A percentile compares a stretch with the other conserved stretches of the same genome.
These are phyloP conservation scores for Lamprologus tigripictilis DNA, from an alignment of 2,113 vertebrate species.

Conservation along the genomic window DNA sequence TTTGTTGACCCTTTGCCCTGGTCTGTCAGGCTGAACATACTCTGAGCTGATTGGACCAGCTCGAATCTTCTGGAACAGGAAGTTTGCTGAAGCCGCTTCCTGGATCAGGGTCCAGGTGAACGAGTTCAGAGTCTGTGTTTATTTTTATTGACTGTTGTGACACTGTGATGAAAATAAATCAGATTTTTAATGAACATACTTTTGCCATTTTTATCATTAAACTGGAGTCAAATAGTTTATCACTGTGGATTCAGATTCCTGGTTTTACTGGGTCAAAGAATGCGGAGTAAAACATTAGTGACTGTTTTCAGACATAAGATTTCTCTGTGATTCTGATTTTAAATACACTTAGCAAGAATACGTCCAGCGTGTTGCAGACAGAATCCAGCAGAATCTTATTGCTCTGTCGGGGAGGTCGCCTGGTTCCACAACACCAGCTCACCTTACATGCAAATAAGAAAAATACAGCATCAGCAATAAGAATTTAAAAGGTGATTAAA, in stretches of 20 bases:
- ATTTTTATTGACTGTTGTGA: neutral
- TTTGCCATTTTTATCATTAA: neutral
- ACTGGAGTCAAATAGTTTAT: neutral
- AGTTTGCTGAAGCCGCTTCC: neutral
- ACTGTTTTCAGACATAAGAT: neutral
- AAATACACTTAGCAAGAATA: neutral
- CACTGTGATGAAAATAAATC: conserved; percentile 3
- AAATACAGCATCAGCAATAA: neutral
- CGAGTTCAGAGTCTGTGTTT: neutral
- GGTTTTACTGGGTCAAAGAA: neutral
- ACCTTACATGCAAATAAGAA: neutral
- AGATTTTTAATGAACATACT: neutral
- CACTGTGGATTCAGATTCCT: neutral
- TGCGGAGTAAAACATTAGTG: neutral
- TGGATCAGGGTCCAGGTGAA: neutral
- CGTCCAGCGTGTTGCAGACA: fast-evolving
- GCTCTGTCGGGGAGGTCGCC: neutral
- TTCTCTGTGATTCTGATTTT: neutral
- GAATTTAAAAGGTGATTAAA: neutral
- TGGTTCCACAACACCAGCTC: neutral
- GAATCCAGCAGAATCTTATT: neutral
- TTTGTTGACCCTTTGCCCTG: neutral
- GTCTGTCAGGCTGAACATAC: neutral
- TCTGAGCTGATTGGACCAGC: neutral
- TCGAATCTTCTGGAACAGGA: neutral